These are phyloP conservation scores for Tipula unca DNA, from an alignment of 2,888 invertebrate species.

Conservation along the genomic window DNA sequence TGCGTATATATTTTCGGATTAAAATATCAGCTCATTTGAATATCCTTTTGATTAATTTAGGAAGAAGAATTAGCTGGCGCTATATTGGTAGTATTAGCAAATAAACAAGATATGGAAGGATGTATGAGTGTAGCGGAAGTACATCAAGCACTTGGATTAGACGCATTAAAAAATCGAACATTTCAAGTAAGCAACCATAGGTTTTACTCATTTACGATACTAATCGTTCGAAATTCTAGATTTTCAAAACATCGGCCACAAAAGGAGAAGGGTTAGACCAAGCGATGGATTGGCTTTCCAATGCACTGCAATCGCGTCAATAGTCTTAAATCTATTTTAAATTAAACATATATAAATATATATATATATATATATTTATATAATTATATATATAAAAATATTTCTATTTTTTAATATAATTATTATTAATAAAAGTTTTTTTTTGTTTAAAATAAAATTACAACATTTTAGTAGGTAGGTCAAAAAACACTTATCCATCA, in stretches of 20 bases:
- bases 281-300: conserved; percentile 98
- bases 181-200: conserved; percentile 57
- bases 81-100: conserved; percentile 92
- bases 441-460: conserved; percentile 16
- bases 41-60: conserved; percentile 40
- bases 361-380: neutral
- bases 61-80: conserved; percentile 97
- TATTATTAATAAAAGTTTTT: conserved; percentile 3
- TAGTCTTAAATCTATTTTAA: conserved; percentile 38
- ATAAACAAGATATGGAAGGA: conserved; percentile 98
- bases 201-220: neutral
- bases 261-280: conserved; percentile 97
- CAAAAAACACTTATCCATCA: neutral
- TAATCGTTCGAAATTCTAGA: conserved; percentile 40
- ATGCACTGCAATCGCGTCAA: conserved; percentile 82
- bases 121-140: conserved; percentile 96
- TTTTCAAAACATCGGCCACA: conserved; percentile 97
- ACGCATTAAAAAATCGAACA: conserved; percentile 90
- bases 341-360: neutral
- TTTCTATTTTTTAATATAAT: conserved; percentile 16
- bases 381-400: neutral
- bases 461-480: conserved; percentile 15
- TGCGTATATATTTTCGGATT: conserved; percentile 24
- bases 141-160: conserved; percentile 90
- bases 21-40: too few species aligned